Percentiles rank a stretch among this genome's conserved stretches.
Evolutionary conservation across 1,140 invertebrate species (phyloP).

Genomic region (Neuroterus valhalla): DNA sequence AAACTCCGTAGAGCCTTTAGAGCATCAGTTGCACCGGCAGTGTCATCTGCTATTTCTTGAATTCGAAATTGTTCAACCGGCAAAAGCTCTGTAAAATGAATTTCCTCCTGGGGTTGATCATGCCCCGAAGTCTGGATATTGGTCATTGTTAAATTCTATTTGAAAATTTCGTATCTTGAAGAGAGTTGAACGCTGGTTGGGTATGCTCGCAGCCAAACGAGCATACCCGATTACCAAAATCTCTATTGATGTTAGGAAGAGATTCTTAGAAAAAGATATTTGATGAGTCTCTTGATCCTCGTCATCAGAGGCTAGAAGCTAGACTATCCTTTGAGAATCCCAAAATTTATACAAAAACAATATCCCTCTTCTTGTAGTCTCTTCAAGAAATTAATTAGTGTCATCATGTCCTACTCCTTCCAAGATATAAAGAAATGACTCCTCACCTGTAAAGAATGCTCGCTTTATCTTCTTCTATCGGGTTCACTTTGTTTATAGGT

Average conservation of each 20-base stretch:
- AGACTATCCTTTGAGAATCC: too few species aligned
- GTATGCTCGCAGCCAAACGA: constrained; percentile 47
- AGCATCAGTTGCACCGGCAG: constrained; percentile 60
- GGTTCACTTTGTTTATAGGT: constrained; percentile 26
- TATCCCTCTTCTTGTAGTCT: neutral
- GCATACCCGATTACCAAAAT: constrained; percentile 44
- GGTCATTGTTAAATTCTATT: constrained; percentile 51
- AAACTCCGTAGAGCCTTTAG: constrained; percentile 66
- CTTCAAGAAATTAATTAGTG: too few species aligned
- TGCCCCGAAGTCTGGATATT: constrained; percentile 51
- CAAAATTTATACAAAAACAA: neutral
- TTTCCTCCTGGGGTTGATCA: constrained; percentile 59
- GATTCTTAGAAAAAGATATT: neutral
- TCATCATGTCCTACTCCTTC: too few species aligned
- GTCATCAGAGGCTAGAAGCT: too few species aligned
- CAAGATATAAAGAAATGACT: neutral
- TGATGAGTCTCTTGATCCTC: too few species aligned
- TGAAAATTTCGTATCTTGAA: neutral
- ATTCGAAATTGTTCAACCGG: constrained; percentile 69
- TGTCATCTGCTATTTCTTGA: constrained; percentile 48
- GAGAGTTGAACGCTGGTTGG: constrained; percentile 43
- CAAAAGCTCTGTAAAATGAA: constrained; percentile 68
- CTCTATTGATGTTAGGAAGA: neutral
- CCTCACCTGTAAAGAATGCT: constrained; percentile 18
- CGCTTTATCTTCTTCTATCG: constrained; percentile 33